Evolutionary conservation across 2,113 vertebrate species (phyloP), one percentile per base, ranked within the genome.

Genomic region (Notarius lentiginosus): DNA sequence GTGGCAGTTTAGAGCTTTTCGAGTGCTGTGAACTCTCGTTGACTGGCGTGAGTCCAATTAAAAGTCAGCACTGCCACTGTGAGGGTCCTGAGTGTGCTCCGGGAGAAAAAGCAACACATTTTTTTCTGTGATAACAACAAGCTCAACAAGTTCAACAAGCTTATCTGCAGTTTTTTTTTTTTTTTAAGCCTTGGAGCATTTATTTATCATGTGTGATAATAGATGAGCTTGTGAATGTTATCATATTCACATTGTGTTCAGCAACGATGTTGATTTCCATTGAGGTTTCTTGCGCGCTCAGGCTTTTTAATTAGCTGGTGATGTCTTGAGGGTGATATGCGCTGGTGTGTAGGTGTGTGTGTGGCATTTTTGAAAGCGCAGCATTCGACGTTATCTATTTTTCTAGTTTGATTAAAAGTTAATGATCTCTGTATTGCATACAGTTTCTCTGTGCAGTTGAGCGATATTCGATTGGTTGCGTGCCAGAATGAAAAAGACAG

Each of bases 221-320:
- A 49, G 68, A 85, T 68, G 41, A 84, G 12, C 18, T 58, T 84
- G 61, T 82, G 61, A 83, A 83, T 87, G 61, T 85, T 86, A 83
- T 68, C 84, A 55, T 84, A 70, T 83, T 79, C 51, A 27, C 53
- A 70, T 87, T 73, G 70, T 80, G 84, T 49, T 77, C 47, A 66
- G 66, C 30, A 79, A 53, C 80, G 53, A 73, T 51, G 84, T 60
- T 22, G 63, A 82, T 87, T 83, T 80, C 84, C 61, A 86, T 58
- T 24, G 79, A 83, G 79, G 22, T 60, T 72, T 80, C 27, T 58
- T 34, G 56, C 41, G 34, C 65, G 51, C 65, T 56, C 56, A 12
- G 61, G 30, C 84, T 65, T 80, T 76, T 84, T 84, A 88, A 88
- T 88, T 84, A 80, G 58, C 84, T 58, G 56, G 15, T 20, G 51